A percentile compares a stretch with the other conserved stretches of the same genome.
Evolutionary conservation across 2,113 vertebrate species (phyloP).

Genomic region (Pteruthius melanotis): DNA sequence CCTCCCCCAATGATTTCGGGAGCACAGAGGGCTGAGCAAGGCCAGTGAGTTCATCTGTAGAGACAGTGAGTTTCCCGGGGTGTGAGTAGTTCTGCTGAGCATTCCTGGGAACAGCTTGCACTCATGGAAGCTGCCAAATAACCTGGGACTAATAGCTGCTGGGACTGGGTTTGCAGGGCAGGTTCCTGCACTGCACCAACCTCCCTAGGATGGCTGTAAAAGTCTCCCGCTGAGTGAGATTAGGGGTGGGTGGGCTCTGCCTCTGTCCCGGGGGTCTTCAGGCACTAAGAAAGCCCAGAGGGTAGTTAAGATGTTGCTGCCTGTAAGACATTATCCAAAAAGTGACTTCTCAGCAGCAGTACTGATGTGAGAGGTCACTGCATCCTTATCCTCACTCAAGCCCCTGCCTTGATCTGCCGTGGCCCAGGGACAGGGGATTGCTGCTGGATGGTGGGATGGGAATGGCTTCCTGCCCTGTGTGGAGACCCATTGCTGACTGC

Average conservation of each 20-base stretch:
- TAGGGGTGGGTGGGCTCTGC: not conserved
- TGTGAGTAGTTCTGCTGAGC: not conserved
- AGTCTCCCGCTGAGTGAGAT: not conserved
- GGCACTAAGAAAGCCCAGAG: not conserved
- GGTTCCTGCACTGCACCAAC: not conserved
- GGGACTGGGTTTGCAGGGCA: not conserved
- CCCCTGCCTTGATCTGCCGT: rapidly evolving
- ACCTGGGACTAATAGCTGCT: rapidly evolving
- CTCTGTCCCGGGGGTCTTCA: not conserved
- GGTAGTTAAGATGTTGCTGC: not conserved
- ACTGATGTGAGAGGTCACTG: rapidly evolving
- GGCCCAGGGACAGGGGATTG: not conserved
- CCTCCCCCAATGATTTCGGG: not conserved
- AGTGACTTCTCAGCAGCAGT: not conserved
- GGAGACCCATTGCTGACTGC: not conserved
- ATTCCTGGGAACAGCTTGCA: not conserved
- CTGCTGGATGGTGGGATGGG: not conserved
- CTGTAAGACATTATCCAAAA: not conserved
- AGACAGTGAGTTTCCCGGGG: not conserved
- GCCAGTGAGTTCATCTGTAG: not conserved
- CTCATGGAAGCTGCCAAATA: not conserved
- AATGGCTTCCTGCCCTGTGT: not conserved
- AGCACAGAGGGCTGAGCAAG: not conserved
- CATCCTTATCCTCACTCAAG: rapidly evolving
- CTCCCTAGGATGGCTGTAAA: not conserved